Conservation (phyloP, 2,797 vertebrate genomes). For the Pseudopleuronectes americanus region DNA sequence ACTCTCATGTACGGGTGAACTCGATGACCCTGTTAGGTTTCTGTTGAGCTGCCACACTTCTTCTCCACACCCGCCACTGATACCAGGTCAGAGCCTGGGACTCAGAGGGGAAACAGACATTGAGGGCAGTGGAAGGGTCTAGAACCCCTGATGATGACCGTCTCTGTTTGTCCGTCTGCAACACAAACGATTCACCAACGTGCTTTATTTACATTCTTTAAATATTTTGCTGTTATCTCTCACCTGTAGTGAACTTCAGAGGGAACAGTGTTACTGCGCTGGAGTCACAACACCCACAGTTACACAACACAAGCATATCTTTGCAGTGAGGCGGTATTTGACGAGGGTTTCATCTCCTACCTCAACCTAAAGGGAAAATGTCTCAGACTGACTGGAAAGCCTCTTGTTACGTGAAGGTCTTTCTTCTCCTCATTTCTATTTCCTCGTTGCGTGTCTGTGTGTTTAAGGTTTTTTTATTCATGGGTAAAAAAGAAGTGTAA, state of each 20-base stretch:
- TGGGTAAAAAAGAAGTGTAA: background rate
- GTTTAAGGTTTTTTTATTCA: background rate
- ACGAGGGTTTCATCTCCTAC: constrained; percentile 63
- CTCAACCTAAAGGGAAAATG: constrained; percentile 74
- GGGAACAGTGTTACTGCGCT: constrained; percentile 17
- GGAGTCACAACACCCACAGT: background rate
- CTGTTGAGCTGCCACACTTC: no score
- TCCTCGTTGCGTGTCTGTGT: background rate
- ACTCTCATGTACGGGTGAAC: no score
- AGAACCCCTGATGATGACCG: constrained; percentile 9
- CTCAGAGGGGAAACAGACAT: background rate
- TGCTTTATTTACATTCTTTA: constrained; percentile 54
- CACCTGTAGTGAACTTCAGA: background rate
- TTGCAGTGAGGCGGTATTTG: constrained; percentile 20
- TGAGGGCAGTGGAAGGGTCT: background rate
- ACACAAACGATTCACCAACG: constrained; percentile 54
- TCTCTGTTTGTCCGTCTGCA: background rate
- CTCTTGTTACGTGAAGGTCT: background rate
- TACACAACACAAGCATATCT: background rate
- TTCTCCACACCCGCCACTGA: background rate
- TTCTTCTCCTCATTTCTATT: background rate
- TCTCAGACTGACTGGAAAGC: constrained; percentile 37
- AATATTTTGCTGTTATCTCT: constrained; percentile 20
- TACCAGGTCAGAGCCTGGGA: background rate
- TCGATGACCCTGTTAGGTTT: no score